Base-by-base conservation (phyloP, 2,888 invertebrate genomes). In the Lydus trimaculatus region DNA sequence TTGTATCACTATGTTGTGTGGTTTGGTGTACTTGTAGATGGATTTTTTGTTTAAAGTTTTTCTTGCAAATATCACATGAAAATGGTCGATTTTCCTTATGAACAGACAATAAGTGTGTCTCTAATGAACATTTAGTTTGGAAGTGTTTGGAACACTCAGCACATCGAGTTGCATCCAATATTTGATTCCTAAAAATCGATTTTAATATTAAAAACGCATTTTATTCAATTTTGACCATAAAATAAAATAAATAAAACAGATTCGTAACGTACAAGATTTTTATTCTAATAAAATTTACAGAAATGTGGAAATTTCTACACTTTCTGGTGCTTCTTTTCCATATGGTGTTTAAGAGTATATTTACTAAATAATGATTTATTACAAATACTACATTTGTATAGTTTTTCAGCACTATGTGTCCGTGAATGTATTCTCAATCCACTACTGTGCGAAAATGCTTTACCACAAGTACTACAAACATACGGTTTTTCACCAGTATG, bases 351-450 rank as follows among this genome's bases (percentile, higher is more conserved):
- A 64, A 83, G 64, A 7, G 78, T 73, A n/a, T 77, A 78, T 63
- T 78, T 82, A 63, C 80, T 82, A 11, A 81, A 79, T 72, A 82
- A 82, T 17, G 76, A 76, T 17, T 66, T 64, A n/a, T 36, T 20
- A 13, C 64, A 64, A 11, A 36, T 8, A 20, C 23, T 33, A 20
- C 64, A 64, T 23, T 25, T 59, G 31, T 43, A 65, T 0, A 61
- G 0, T 87, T 87, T 23, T 25, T 65, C 65, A 13, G 31, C 33
- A 4, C 86, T 88, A 69, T 89, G 89, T 61, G 86, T 87, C 0
- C 86, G 79, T 86, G 87, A 86, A 73, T 89, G 89, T 20, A 76
- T 74, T 25, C 72, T 75, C 31, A 81, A 69, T 68, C 67, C 28
- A 17, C 25, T 48, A 7, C 28, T 31, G 7, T 65, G 65, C 13